Evolutionary conservation across 23 tunicate genomes (phyloP).

Genomic region (Trididemnum clinides): DNA sequence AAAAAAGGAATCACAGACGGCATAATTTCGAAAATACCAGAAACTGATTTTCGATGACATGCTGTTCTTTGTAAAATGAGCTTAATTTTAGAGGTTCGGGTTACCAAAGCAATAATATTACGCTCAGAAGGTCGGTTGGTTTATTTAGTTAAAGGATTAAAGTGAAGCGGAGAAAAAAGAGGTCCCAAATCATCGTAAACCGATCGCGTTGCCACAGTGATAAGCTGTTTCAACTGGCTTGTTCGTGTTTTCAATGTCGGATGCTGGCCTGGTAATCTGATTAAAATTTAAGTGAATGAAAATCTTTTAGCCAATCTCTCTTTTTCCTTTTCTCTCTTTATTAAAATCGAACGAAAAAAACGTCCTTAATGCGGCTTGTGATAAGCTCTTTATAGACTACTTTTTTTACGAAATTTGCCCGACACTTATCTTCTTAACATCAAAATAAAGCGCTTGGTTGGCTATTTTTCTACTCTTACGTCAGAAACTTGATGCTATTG

Average conservation of each 20-base stretch:
- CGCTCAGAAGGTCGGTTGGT: slow-evolving; percentile 34
- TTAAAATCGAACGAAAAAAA: background rate
- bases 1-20: no score
- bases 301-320: background rate
- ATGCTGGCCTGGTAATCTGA: slow-evolving; percentile 27
- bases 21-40: no score
- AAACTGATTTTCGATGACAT: no score
- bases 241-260: slow-evolving; percentile 47
- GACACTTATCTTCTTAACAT: slow-evolving; percentile 15
- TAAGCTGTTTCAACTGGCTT: slow-evolving; percentile 2
- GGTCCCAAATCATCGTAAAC: background rate
- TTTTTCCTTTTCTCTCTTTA: slow-evolving; percentile 8
- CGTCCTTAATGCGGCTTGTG: slow-evolving; percentile 13
- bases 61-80: no score
- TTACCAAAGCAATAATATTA: no score
- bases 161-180: background rate
- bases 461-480: background rate
- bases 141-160: slow-evolving; percentile 19
- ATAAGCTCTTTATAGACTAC: background rate
- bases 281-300: background rate
- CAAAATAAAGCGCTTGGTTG: background rate
- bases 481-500: background rate
- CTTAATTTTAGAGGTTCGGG: no score
- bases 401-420: background rate
- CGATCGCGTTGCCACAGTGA: slow-evolving; percentile 47